A percentile compares a stretch with the other conserved stretches of the same genome.
Conservation (phyloP, 2,888 invertebrate species). For the Perizoma flavofasciatum region DNA sequence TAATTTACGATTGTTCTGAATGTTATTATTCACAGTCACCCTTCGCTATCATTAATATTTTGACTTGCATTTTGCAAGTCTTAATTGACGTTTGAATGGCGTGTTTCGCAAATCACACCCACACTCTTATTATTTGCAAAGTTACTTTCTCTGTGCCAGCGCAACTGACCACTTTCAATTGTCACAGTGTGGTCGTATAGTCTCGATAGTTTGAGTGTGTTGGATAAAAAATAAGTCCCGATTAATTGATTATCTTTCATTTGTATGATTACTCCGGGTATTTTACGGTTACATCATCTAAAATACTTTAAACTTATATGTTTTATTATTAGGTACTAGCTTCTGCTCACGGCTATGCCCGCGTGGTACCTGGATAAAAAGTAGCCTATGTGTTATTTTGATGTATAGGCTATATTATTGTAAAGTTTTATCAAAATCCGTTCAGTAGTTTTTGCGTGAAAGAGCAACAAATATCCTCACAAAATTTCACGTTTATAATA, state of each 20-base stretch:
- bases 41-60: slow-evolving; percentile 34
- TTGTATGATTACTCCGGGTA: neutral
- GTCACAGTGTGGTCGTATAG: slow-evolving; percentile 21
- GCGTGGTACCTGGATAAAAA: no score
- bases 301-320: no score
- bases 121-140: slow-evolving; percentile 62
- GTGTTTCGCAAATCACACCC: slow-evolving; percentile 59
- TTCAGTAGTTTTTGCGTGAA: no score
- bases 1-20: slow-evolving; percentile 15
- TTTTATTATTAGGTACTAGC: no score
- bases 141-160: slow-evolving; percentile 59
- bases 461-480: no score
- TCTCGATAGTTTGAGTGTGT: slow-evolving; percentile 26
- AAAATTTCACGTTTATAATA: no score
- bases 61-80: slow-evolving; percentile 44
- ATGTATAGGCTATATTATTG: no score
- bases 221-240: slow-evolving; percentile 20
- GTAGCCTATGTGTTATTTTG: no score
- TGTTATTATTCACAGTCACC: slow-evolving; percentile 11
- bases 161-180: slow-evolving; percentile 48
- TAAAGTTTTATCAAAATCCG: no score
- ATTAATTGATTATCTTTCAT: slow-evolving; percentile 5
- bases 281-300: no score
- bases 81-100: slow-evolving; percentile 56
- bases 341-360: no score